Conservation (phyloP, 2,888 invertebrate species). For the Torymus auratus region DNA sequence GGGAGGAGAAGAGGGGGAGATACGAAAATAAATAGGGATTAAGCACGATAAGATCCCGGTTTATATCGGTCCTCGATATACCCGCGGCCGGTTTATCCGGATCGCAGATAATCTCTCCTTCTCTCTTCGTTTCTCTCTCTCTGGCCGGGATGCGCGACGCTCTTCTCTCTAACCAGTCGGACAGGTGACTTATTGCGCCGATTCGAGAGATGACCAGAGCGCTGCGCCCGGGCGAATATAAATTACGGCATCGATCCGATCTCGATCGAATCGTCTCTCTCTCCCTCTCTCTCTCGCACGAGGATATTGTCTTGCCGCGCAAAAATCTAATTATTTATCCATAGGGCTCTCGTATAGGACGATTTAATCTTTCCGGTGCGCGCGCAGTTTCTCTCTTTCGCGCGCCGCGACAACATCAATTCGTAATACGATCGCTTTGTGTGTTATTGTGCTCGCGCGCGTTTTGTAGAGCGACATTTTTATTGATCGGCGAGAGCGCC, state of each 20-base stretch:
- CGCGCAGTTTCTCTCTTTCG: not conserved
- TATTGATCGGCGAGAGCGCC: conserved; percentile 25
- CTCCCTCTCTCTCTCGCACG: not conserved
- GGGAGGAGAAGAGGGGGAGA: conserved; percentile 57
- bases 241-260: conserved; percentile 64
- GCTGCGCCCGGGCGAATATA: conserved; percentile 61
- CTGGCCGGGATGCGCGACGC: not conserved
- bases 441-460: not conserved
- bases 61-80: conserved; percentile 68
- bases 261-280: conserved; percentile 43
- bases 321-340: conserved; percentile 59
- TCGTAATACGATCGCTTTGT: conserved; percentile 55
- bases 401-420: conserved; percentile 53
- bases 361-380: conserved; percentile 37
- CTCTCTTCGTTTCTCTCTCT: conserved; percentile 30
- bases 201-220: conserved; percentile 68
- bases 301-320: conserved; percentile 35
- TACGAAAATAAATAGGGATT: conserved; percentile 68
- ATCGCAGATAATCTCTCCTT: conserved; percentile 69
- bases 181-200: conserved; percentile 73
- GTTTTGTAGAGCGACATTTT: conserved; percentile 36
- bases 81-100: conserved; percentile 71
- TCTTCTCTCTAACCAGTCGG: conserved; percentile 61
- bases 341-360: conserved; percentile 16
- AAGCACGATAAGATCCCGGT: conserved; percentile 68